These are phyloP conservation scores for Takifugu bimaculatus DNA, from an alignment of 2,113 vertebrate species.

Conservation along the genomic window DNA sequence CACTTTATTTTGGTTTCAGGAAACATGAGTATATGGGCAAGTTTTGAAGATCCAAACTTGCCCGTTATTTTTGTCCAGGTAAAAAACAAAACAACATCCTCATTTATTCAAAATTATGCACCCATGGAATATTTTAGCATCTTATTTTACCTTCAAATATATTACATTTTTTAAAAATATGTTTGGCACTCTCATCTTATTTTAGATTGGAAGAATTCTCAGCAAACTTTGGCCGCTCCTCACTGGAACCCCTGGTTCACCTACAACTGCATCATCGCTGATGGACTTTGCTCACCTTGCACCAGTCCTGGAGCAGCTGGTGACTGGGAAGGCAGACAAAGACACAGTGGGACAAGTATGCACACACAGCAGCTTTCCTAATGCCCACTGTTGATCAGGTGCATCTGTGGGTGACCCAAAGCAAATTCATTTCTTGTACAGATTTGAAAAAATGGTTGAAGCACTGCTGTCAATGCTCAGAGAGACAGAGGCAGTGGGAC, in stretches of 20 bases:
- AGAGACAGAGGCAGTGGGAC: slow-evolving; percentile 44
- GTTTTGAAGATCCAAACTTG: slow-evolving; percentile 35
- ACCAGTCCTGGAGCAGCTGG: slow-evolving; percentile 55
- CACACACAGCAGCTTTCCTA: not conserved
- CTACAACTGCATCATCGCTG: slow-evolving; percentile 12
- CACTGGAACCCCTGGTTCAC: slow-evolving; percentile 15
- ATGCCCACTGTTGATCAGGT: not conserved
- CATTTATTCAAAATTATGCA: too few relatives aligned
- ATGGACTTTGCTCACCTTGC: slow-evolving; percentile 33
- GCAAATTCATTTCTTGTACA: slow-evolving; percentile 26
- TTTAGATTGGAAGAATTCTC: slow-evolving; percentile 47
- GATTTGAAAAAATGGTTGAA: slow-evolving; percentile 52
- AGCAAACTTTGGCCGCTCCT: slow-evolving; percentile 36
- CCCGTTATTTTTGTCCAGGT: slow-evolving; percentile 57
- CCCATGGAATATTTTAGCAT: not conserved
- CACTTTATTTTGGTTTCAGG: slow-evolving; percentile 45
- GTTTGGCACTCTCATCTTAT: not conserved
- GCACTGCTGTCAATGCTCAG: slow-evolving; percentile 46
- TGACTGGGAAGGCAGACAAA: slow-evolving; percentile 49
- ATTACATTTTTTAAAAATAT: not conserved
- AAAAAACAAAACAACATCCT: not conserved
- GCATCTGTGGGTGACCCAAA: not conserved
- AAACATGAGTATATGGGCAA: slow-evolving; percentile 47
- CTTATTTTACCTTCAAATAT: not conserved
- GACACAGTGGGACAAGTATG: slow-evolving; percentile 67